Evolutionary conservation across 1,140 invertebrate genomes (phyloP), one percentile per base, ranked within the genome.

Genomic region (Galleria mellonella): DNA sequence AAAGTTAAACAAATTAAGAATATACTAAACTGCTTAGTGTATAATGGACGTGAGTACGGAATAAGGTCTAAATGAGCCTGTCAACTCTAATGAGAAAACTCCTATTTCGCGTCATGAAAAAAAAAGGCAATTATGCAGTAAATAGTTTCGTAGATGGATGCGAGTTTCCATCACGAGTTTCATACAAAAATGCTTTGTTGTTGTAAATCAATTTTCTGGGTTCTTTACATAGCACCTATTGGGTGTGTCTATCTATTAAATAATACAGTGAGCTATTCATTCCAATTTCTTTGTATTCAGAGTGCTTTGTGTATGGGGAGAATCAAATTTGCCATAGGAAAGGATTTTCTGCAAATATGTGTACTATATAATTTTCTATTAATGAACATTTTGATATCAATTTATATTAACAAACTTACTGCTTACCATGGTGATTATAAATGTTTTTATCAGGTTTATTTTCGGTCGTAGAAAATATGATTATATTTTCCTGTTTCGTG

Each of bases 51-150:
- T 17, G 14, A 17, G 14, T 17, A 37, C 17, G 40, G 43, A 53
- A 53, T 23, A 23, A 23, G 17, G 17, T 23, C 55, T 62, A 72
- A 75, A 71, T 68, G 64, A 72, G 72, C 71, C 71, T 72, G 49
- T 62, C 47, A 47, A 48, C 55, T 62, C 55, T 67, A 73, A 76
- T 73, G 64, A 68, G 67, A 72, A 76, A 73, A 72, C 65, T 72
- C 65, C 39, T 54, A 70, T 61, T 73, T 62, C 50, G 50, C 42
- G 47, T 12, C 33, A 43, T 32, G 36, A 55, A 39, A 54, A 55
- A 56, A 67, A 70, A 72, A 64, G 63, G 56, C 56, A 62, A 62
- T 58, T 65, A 65, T 44, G 44, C 9, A 37, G 17, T 6, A 23
- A 23, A 23, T 23, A 23, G 17, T 23, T 23, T 23, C 6, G 17